Conservation (phyloP, 2,113 vertebrate species). For the Tachysurus vachellii region DNA sequence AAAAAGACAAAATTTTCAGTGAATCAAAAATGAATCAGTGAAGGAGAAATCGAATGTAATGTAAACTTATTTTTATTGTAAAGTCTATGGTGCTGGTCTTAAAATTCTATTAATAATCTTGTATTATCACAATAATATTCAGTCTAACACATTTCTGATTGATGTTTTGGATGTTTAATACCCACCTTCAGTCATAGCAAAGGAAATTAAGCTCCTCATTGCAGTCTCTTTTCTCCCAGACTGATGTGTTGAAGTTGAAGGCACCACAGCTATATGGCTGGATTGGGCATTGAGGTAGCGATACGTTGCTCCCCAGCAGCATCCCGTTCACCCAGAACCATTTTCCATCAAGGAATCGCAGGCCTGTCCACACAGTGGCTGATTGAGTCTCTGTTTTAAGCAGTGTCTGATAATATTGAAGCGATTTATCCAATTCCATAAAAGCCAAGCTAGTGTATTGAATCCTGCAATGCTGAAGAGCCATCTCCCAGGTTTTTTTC, state of each 20-base stretch:
- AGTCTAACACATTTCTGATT: not conserved
- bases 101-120: no score
- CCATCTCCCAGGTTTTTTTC: conserved; percentile 30
- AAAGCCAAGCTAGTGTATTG: no score
- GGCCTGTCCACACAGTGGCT: conserved; percentile 28
- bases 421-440: no score
- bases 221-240: conserved; percentile 25
- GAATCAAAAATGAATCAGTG: not conserved
- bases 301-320: rapidly evolving
- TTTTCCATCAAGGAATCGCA: conserved; percentile 23
- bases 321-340: conserved; percentile 35
- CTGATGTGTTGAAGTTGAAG: not conserved
- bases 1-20: no score
- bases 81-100: no score
- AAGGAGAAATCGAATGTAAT: not conserved
- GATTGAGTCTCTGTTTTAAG: not conserved
- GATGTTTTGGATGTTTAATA: conserved; percentile 3
- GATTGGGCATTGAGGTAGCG: conserved; percentile 39
- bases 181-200: not conserved
- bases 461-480: conserved; percentile 4
- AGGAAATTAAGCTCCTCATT: not conserved
- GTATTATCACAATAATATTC: no score
- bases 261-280: conserved; percentile 49
- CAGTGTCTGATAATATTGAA: no score
- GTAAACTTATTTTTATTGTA: no score